phyloP scores from a whole-genome alignment of 2,113 vertebrate species.

The Rutilus rutilus region DNA sequence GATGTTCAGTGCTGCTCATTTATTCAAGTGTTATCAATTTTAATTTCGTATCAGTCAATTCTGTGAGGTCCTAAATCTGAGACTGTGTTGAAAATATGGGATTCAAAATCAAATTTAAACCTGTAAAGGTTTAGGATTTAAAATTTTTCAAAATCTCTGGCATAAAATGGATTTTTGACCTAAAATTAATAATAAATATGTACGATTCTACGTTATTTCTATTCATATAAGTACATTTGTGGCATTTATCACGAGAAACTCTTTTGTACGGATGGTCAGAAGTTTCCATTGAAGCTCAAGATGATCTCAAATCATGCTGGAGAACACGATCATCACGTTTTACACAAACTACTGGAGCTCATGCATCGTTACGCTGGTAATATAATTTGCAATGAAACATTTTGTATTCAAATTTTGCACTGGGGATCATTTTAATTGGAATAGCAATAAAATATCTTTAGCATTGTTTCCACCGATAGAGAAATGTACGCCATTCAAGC shows the following conservation, averaged over 20 bases:
- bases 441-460: neutral
- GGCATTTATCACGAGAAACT: neutral
- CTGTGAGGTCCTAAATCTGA: neutral
- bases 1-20: neutral
- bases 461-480: neutral
- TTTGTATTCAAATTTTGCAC: neutral
- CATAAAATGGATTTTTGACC: no score
- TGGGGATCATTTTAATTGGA: neutral
- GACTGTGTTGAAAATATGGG: neutral
- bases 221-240: neutral
- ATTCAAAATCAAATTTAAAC: neutral
- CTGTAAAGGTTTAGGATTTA: neutral
- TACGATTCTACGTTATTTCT: neutral
- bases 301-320: neutral
- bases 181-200: neutral
- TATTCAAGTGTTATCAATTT: neutral
- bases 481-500: neutral
- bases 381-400: neutral
- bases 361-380: neutral
- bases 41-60: neutral
- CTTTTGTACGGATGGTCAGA: neutral
- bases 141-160: no score
- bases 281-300: neutral
- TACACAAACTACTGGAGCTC: neutral
- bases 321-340: neutral